These are phyloP conservation scores for Xiphophorus birchmanni DNA, from an alignment of 2,797 vertebrate species.

Conservation along the genomic window DNA sequence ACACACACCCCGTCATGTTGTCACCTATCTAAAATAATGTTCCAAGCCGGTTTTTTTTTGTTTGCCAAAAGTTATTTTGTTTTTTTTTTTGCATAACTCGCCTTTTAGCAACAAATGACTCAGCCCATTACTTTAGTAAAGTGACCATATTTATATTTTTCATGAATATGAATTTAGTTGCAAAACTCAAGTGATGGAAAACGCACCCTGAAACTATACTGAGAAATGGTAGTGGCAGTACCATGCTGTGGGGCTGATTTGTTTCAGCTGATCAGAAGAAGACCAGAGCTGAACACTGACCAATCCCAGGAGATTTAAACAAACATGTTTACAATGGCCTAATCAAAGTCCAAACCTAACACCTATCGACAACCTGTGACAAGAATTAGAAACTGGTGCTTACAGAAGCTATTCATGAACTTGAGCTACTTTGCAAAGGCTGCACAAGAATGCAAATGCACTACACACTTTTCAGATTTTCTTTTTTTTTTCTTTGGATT, in stretches of 20 bases:
- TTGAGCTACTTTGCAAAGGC: background rate
- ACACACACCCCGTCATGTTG: too few species aligned
- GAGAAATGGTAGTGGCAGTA: background rate
- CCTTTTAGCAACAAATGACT: too few species aligned
- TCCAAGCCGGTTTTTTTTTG: too few species aligned
- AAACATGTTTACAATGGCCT: background rate
- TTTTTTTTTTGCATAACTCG: too few species aligned
- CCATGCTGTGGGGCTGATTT: background rate
- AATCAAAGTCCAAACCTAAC: background rate
- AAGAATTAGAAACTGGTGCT: background rate
- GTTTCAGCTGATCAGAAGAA: background rate
- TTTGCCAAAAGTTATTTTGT: too few species aligned
- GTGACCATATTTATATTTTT: background rate
- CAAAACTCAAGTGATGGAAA: background rate
- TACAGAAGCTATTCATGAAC: background rate
- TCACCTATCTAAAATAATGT: too few species aligned
- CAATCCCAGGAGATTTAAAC: background rate
- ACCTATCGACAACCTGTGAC: background rate
- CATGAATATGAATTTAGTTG: background rate
- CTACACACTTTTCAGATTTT: background rate
- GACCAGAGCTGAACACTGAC: background rate
- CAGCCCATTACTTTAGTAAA: too few species aligned
- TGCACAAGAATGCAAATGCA: background rate
- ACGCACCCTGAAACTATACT: background rate
- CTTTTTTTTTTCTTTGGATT: background rate